Conservation (phyloP, 1,140 invertebrate genomes). For the Drosophila kanapiae region DNA sequence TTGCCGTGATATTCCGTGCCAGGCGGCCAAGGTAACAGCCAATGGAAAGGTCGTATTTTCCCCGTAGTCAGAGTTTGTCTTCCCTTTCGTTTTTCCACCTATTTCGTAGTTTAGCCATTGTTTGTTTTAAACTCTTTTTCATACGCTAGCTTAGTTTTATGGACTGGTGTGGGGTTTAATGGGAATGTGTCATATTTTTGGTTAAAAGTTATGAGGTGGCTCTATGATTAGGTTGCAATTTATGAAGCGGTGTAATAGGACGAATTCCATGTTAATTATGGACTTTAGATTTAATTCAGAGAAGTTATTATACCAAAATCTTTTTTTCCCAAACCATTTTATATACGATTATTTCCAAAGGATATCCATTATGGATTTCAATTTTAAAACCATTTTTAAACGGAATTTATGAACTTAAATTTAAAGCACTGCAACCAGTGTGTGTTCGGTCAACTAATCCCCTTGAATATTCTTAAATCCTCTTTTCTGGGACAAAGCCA, state of each 20-base stretch:
- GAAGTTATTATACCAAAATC: no score
- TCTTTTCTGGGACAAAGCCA: conserved; percentile 35
- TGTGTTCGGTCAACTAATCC: conserved; percentile 21
- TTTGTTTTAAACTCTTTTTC: conserved; percentile 53
- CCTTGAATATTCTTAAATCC: conserved; percentile 44
- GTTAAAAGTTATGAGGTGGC: conserved; percentile 7
- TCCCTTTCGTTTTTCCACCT: background rate
- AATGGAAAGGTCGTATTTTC: conserved; percentile 56
- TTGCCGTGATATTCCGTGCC: conserved; percentile 16
- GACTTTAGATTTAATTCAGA: background rate
- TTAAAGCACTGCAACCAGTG: conserved; percentile 8
- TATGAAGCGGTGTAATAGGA: background rate
- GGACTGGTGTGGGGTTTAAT: conserved; percentile 10
- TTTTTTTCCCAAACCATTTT: no score
- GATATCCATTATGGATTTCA: background rate
- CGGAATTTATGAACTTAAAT: background rate
- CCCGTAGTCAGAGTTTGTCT: conserved; percentile 14
- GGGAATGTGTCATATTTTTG: conserved; percentile 15
- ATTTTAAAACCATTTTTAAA: background rate
- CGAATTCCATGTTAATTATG: background rate
- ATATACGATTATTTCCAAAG: background rate
- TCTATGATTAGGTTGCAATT: background rate
- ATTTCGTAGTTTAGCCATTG: conserved; percentile 51
- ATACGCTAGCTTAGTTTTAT: conserved; percentile 21
- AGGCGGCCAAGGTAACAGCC: conserved; percentile 74